Base-by-base conservation (phyloP, 1,140 invertebrate species). In the Atta cephalotes region DNA sequence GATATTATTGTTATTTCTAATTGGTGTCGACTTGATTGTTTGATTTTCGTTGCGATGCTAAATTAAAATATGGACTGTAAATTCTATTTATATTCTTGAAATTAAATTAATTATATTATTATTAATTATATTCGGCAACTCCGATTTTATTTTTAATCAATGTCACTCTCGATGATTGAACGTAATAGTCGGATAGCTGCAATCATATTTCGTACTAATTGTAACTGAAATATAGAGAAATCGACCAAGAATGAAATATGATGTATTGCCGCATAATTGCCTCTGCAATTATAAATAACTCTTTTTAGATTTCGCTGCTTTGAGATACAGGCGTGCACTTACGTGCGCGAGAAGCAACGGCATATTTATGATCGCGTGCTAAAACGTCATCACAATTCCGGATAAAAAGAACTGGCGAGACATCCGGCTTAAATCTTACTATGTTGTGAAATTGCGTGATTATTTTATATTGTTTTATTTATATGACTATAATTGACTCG, bases 301-400 rank as follows among this genome's bases (percentile, higher is more conserved):
- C 35, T 71, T 71, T 70, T 49, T 71, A 49, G 68, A 71, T 71
- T 49, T 71, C 21, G 39, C n/a, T 25, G 18, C 31, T 49, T 71
- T 49, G 39, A 66, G 31, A n/a, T n/a, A 9, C n/a, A 45, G n/a
- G 65, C 12, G 65, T 45, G 35, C 2, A 21, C 6, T 39, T 45
- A 45, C 18, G 31, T 70, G 39, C 21, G 25, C 2, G 68, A 25
- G 39, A 71, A 25, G 39, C 68, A 18, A 71, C 25, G 35, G n/a
- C 39, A 25, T 49, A 49, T 71, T 71, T 71, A 71, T 21, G 68
- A 71, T 71, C 39, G 68, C 39, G 39, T 71, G 68, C 39, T 71
- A 16, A 71, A 9, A 49, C 68, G 35, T 45, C 68, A 10, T 70
- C 35, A 18, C 18, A 25, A 25, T 35, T 70, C 14, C 14, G n/a